Conservation (phyloP, 2,113 vertebrate species). For the Stegostoma tigrinum region DNA sequence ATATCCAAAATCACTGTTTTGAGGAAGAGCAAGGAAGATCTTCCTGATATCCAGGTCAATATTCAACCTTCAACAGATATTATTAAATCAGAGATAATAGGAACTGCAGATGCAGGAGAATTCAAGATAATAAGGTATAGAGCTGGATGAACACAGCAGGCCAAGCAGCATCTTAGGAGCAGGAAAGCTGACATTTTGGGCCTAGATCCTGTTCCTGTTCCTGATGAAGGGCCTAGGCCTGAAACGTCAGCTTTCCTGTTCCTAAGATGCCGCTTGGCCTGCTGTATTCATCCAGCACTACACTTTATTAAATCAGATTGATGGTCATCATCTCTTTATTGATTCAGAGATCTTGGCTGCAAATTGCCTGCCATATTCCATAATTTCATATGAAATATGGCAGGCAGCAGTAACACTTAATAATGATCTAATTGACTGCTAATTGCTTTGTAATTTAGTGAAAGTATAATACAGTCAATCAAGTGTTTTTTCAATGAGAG, state of each 20-base stretch:
- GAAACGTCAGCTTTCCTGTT: too few relatives aligned
- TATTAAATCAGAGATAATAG: not conserved
- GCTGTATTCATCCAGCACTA: too few relatives aligned
- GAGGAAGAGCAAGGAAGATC: not conserved
- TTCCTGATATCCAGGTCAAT: not conserved
- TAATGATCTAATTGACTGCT: not conserved
- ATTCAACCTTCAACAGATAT: not conserved
- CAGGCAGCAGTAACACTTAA: not conserved
- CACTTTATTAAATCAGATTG: not conserved
- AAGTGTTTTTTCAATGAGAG: not conserved
- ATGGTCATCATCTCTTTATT: not conserved
- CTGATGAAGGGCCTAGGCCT: too few relatives aligned
- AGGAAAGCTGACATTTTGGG: too few relatives aligned
- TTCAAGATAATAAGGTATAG: too few relatives aligned
- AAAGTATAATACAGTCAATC: not conserved
- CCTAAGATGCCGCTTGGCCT: too few relatives aligned
- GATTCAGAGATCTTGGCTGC: not conserved
- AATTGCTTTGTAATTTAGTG: not conserved
- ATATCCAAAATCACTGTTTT: not conserved
- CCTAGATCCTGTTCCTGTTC: too few relatives aligned
- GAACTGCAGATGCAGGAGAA: too few relatives aligned
- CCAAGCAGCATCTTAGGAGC: too few relatives aligned
- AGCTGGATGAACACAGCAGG: too few relatives aligned
- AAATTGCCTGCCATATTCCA: not conserved
- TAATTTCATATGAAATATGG: too few relatives aligned